A percentile compares a stretch with the other conserved stretches of the same genome.
phyloP scores from a whole-genome alignment of 1,140 invertebrate genomes.

The Aleiodes sp. region DNA sequence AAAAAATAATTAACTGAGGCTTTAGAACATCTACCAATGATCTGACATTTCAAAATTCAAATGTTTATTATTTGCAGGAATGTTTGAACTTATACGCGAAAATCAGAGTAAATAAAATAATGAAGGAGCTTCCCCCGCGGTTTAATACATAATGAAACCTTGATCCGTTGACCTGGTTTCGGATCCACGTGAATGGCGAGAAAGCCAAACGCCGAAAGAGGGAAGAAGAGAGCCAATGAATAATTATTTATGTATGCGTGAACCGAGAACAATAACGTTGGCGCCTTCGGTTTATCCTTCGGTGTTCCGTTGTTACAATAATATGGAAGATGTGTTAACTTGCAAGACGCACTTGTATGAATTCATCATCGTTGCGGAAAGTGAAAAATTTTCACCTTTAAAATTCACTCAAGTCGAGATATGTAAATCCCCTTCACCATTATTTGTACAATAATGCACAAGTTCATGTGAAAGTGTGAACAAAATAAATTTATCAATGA shows the following conservation, averaged over 20 bases:
- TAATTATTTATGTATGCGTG: no score
- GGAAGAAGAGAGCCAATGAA: no score
- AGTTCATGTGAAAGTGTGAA: not conserved
- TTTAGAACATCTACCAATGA: no score
- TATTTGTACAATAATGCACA: not conserved
- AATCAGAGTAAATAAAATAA: constrained; percentile 8
- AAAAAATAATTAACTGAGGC: no score
- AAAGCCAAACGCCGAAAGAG: constrained; percentile 24
- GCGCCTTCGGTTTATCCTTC: no score
- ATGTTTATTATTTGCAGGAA: no score
- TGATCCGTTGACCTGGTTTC: constrained; percentile 38
- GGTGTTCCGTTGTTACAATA: not conserved
- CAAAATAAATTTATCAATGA: no score
- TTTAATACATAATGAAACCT: constrained; percentile 31
- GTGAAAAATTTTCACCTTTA: no score
- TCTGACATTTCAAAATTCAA: no score
- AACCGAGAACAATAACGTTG: constrained; percentile 29
- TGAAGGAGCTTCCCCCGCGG: not conserved
- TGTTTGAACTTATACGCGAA: no score
- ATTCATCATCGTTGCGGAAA: not conserved
- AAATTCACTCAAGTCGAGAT: not conserved
- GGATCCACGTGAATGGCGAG: constrained; percentile 33
- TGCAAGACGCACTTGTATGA: no score
- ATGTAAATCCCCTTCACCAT: constrained; percentile 8
- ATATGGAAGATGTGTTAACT: not conserved